A percentile compares a stretch with the other conserved stretches of the same genome.
Conservation (phyloP, 2,888 invertebrate species). For the Andrena flavipes region DNA sequence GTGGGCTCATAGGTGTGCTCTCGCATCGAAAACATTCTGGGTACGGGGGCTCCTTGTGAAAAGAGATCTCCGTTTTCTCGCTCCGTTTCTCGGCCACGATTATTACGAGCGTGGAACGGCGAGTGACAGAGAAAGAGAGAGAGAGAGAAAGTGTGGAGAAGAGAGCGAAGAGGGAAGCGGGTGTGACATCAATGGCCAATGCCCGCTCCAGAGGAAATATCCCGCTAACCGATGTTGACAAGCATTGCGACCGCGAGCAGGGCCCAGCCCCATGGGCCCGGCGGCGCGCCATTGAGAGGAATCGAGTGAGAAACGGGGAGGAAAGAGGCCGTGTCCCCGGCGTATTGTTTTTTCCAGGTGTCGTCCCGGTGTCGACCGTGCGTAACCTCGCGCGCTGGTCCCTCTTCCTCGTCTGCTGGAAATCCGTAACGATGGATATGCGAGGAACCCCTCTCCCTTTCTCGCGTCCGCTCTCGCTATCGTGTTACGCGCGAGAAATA, state of each 20-base stretch:
- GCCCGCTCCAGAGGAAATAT: constrained; percentile 83
- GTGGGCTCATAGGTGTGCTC: constrained; percentile 57
- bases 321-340: constrained; percentile 38
- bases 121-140: constrained; percentile 2
- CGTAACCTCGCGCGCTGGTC: constrained; percentile 47
- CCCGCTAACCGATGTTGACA: constrained; percentile 84
- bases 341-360: constrained; percentile 77
- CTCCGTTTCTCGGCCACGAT: constrained; percentile 37
- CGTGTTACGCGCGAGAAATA: constrained; percentile 68
- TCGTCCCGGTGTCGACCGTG: constrained; percentile 36
- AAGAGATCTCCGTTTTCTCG: constrained; percentile 58
- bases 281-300: constrained; percentile 63
- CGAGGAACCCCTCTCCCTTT: constrained; percentile 8
- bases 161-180: constrained; percentile 61
- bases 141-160: constrained; percentile 10
- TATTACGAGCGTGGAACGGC: constrained; percentile 39
- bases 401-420: constrained; percentile 61
- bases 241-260: constrained; percentile 80
- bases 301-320: constrained; percentile 56
- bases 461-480: constrained; percentile 53
- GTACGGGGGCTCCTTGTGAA: constrained; percentile 46
- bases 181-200: constrained; percentile 83
- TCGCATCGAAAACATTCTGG: constrained; percentile 64
- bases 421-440: constrained; percentile 63
- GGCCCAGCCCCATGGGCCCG: constrained; percentile 48